These are phyloP conservation scores for Macrotus californicus DNA, from an alignment of 2,113 vertebrate genomes.

Conservation along the genomic window DNA sequence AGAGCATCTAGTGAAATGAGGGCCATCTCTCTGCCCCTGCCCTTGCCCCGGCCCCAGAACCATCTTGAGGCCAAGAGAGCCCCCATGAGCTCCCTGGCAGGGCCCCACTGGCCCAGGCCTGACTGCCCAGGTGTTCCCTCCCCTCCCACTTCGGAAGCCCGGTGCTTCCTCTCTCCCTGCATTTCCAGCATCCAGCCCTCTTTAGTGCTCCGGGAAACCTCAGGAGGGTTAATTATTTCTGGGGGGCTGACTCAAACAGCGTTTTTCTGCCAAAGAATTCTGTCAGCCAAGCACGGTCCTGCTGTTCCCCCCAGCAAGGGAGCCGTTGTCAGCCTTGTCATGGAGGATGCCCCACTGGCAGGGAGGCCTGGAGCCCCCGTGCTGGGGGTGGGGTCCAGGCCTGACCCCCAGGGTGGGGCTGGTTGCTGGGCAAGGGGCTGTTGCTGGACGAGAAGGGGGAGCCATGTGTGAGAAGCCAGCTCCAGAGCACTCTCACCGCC, in stretches of 20 bases:
- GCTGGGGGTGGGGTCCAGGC: conserved; percentile 44
- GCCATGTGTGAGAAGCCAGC: conserved; percentile 8
- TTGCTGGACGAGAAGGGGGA: not conserved
- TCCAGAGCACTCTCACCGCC: conserved; percentile 1
- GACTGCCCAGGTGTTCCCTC: not conserved
- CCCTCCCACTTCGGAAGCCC: conserved; percentile 8
- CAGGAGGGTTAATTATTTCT: conserved; percentile 79
- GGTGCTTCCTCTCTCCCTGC: conserved; percentile 29
- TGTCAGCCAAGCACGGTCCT: conserved; percentile 74
- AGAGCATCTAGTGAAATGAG: not conserved
- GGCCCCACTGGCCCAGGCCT: not conserved
- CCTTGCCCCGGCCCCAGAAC: not conserved
- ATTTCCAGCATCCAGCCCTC: conserved; percentile 47
- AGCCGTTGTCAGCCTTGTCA: conserved; percentile 63
- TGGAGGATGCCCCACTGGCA: conserved; percentile 61
- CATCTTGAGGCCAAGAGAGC: not conserved
- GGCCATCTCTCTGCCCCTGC: not conserved
- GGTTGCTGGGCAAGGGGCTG: conserved; percentile 32
- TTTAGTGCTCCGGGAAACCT: conserved; percentile 70
- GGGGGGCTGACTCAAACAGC: conserved; percentile 76
- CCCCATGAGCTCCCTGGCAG: not conserved
- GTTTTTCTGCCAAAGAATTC: conserved; percentile 79
- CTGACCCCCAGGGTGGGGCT: not conserved
- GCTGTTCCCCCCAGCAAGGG: conserved; percentile 70
- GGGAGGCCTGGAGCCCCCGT: conserved; percentile 31